phyloP scores from a whole-genome alignment of 2,888 invertebrate species.

The Zonitis immaculata region DNA sequence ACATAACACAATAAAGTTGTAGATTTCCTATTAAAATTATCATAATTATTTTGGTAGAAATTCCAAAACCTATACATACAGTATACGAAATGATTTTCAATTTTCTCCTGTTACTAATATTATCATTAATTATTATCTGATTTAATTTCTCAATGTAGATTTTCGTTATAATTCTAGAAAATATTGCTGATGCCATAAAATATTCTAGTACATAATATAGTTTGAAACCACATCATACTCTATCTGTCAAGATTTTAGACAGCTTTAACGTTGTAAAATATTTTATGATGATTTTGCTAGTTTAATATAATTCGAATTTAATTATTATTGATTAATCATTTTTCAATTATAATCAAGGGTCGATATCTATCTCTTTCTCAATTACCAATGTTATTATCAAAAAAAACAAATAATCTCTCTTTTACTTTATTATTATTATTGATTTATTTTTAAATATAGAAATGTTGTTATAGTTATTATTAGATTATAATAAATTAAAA shows the following conservation, averaged over 20 bases:
- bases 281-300: slow-evolving; percentile 33
- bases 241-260: slow-evolving; percentile 23
- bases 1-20: too few relatives aligned
- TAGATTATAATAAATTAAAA: slow-evolving; percentile 22
- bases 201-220: not conserved
- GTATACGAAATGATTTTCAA: too few relatives aligned
- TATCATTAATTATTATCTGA: too few relatives aligned
- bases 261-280: slow-evolving; percentile 28
- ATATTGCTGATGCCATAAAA: not conserved
- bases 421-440: not conserved
- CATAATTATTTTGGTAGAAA: too few relatives aligned
- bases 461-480: slow-evolving; percentile 6
- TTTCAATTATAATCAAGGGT: slow-evolving; percentile 1
- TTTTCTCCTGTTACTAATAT: too few relatives aligned
- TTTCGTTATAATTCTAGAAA: slow-evolving; percentile 7
- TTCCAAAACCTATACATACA: too few relatives aligned
- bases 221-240: slow-evolving; percentile 23
- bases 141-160: too few relatives aligned
- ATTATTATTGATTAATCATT: not conserved
- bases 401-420: too few relatives aligned
- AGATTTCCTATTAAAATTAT: too few relatives aligned
- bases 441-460: not conserved
- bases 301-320: slow-evolving; percentile 24
- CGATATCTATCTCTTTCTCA: slow-evolving; percentile 21
- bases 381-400: not conserved